Evolutionary conservation across 1,140 invertebrate genomes (phyloP).

Genomic region (Bursaphelenchus mucronatus): DNA sequence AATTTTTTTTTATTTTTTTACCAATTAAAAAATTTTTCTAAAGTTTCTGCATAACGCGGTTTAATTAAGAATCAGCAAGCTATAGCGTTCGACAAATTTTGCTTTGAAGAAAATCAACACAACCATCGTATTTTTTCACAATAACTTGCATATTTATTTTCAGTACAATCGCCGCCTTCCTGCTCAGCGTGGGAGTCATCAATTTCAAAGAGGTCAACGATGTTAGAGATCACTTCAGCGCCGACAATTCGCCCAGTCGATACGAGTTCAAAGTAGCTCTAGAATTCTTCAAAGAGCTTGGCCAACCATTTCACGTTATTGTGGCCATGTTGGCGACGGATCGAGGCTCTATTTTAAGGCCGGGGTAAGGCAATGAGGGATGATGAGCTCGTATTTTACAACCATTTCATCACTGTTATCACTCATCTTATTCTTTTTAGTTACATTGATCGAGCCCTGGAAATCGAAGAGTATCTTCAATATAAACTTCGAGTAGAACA

Average conservation of each 20-base stretch:
- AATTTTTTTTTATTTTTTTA: too few relatives aligned
- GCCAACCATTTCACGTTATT: slow-evolving; percentile 54
- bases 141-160: slow-evolving; percentile 17
- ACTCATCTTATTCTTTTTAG: too few relatives aligned
- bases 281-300: slow-evolving; percentile 59
- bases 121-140: neutral
- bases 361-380: slow-evolving; percentile 34
- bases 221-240: slow-evolving; percentile 58
- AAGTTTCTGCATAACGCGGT: too few relatives aligned
- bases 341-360: slow-evolving; percentile 48
- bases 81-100: too few relatives aligned
- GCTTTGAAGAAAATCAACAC: too few relatives aligned
- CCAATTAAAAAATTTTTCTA: too few relatives aligned
- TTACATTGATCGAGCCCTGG: slow-evolving; percentile 56
- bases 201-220: slow-evolving; percentile 60
- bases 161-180: slow-evolving; percentile 37
- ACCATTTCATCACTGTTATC: neutral
- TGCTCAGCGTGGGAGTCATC: slow-evolving; percentile 47
- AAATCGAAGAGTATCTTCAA: slow-evolving; percentile 56
- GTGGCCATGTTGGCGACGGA: slow-evolving; percentile 54
- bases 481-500: slow-evolving; percentile 56
- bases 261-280: slow-evolving; percentile 52
- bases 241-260: slow-evolving; percentile 56
- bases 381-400: too few relatives aligned
- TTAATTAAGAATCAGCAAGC: too few relatives aligned